Evolutionary conservation across 2,113 vertebrate species (phyloP), one percentile per base, ranked within the genome.

Genomic region (Tachuris rubrigastra): DNA sequence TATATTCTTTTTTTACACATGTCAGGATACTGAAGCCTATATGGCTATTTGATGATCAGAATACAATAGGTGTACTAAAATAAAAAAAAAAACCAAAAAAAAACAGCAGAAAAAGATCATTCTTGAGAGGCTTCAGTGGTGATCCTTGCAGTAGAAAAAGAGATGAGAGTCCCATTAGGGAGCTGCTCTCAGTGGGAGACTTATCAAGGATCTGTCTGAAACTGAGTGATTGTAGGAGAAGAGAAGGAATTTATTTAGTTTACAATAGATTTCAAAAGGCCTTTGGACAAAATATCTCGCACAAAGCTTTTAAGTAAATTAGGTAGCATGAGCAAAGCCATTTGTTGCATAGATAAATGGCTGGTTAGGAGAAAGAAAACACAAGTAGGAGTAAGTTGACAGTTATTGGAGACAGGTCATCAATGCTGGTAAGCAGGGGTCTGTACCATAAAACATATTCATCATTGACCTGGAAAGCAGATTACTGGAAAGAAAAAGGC

Each of bases 221-320:
- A 52, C 27, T 28, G 24, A 75, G 33, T 59, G 42, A 53, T 19
- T 72, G 19, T 56, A 49, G 11, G 17, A 85, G 27, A 85, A 15
- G 44, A 82, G 31, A 17, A 11, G 14, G 15, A 75, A 85, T 58
- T 68, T 93, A 41, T 74, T 87, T 42, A 20, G 4, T 77, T 74
- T 81, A 53, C 50, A n/a, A n/a, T 1, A 67, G 71, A 46, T 72
- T 94, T 87, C n/a, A 49, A 90, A 94, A 85, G 33, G 37, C 17
- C 22, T 87, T 69, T 80, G 49, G 59, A 91, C 15, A 41, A 76
- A 35, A 7, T 55, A 12, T 88, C 59, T 80, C 31, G 47, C 37
- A 76, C 22, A 90, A 93, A 88, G 75, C 88, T 96, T 93, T 93
- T 86, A 94, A 90, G 55, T 74, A 95, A 93, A 93, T 93, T 86